Evolutionary conservation across 2,113 vertebrate species (phyloP).

Genomic region (Pelusios castaneus): DNA sequence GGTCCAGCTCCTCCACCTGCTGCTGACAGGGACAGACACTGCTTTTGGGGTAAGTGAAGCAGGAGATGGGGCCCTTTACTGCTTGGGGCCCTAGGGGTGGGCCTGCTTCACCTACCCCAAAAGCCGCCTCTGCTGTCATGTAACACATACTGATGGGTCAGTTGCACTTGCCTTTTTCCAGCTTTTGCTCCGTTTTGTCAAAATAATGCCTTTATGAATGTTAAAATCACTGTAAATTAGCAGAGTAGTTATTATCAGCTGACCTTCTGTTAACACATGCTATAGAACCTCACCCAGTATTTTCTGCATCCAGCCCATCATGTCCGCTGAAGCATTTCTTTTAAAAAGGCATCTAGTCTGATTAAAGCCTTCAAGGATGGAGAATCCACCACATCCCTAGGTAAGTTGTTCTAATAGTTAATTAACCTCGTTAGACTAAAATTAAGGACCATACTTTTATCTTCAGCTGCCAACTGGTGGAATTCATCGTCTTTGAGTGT

Average conservation of each 20-base stretch:
- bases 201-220: background rate
- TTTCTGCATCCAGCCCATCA: background rate
- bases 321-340: background rate
- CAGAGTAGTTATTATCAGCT: background rate
- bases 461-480: background rate
- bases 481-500: background rate
- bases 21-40: no score
- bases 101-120: no score
- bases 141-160: background rate
- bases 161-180: background rate
- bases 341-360: background rate
- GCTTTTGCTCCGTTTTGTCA: background rate
- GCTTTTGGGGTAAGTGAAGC: no score
- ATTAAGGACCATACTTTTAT: background rate
- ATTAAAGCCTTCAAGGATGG: background rate
- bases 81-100: no score
- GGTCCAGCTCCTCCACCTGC: no score
- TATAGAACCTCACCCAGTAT: background rate
- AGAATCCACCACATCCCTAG: fast-evolving
- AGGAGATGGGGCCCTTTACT: no score
- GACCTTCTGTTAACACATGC: background rate
- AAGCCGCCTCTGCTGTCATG: no score
- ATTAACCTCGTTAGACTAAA: background rate
- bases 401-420: background rate
- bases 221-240: background rate